These are phyloP conservation scores for Bruchidius siliquastri DNA, from an alignment of 2,888 invertebrate species.

Conservation along the genomic window DNA sequence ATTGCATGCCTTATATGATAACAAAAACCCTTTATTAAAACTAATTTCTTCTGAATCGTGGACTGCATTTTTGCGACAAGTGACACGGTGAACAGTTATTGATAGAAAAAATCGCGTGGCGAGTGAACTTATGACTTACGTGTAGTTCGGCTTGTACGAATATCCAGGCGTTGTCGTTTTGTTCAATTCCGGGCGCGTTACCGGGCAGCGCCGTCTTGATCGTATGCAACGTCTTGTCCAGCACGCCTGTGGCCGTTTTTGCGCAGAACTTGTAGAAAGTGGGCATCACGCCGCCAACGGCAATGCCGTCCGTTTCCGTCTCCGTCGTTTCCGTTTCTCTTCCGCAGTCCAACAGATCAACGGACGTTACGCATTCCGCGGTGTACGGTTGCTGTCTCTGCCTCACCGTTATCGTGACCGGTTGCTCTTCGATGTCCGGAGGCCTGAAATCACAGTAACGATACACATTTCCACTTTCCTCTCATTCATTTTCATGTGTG, in stretches of 20 bases:
- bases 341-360: no score
- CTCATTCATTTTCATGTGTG: no score
- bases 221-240: constrained; percentile 64
- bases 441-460: no score
- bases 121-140: no score
- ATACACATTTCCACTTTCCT: no score
- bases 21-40: no score
- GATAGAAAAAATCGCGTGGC: no score
- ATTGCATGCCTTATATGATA: no score
- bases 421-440: constrained; percentile 27
- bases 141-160: constrained; percentile 46
- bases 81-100: no score
- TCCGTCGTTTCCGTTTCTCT: no score
- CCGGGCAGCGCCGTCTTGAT: constrained; percentile 65
- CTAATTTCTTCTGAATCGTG: no score
- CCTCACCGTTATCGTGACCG: neutral
- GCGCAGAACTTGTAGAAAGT: constrained; percentile 61
- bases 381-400: constrained; percentile 28
- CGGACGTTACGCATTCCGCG: constrained; percentile 23
- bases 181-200: constrained; percentile 47
- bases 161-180: constrained; percentile 46
- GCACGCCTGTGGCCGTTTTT: constrained; percentile 73
- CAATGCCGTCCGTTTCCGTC: constrained; percentile 10
- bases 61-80: no score
- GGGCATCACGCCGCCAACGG: constrained; percentile 44